These are phyloP conservation scores for Eulithis prunata DNA, from an alignment of 2,888 invertebrate species.

Conservation along the genomic window DNA sequence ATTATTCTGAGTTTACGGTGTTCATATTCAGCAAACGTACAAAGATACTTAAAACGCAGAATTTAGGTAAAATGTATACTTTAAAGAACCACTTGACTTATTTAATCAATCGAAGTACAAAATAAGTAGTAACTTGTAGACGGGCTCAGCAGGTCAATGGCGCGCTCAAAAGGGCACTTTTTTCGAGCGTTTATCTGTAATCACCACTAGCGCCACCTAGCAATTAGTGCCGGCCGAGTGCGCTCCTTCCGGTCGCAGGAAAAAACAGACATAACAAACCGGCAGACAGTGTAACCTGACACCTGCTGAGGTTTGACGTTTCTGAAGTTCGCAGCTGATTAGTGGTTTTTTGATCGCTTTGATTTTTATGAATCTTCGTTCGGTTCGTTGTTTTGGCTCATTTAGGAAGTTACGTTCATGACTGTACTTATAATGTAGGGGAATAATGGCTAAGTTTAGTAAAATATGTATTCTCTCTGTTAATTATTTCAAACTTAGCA, in stretches of 20 bases:
- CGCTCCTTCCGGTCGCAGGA: conserved; percentile 57
- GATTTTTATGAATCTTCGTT: conserved; percentile 1
- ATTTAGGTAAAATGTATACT: too few species aligned
- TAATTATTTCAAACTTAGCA: too few species aligned
- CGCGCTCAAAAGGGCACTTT: conserved; percentile 24
- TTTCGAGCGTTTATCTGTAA: conserved; percentile 26
- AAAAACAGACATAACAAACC: conserved; percentile 47
- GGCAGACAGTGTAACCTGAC: conserved; percentile 52
- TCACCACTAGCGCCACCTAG: conserved; percentile 42
- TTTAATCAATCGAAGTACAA: too few species aligned
- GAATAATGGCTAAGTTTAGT: too few species aligned
- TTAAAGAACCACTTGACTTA: too few species aligned
- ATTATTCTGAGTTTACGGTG: too few species aligned
- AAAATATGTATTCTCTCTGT: too few species aligned
- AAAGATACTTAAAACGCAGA: too few species aligned
- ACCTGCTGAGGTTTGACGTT: conserved; percentile 49
- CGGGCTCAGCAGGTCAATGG: neutral
- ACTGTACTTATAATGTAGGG: too few species aligned
- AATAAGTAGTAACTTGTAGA: neutral
- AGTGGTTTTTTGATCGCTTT: neutral
- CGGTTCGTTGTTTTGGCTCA: neutral
- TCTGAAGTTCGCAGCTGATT: conserved; percentile 25
- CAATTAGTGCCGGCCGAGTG: conserved; percentile 56
- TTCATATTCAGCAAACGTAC: too few species aligned
- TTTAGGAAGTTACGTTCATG: too few species aligned